Percentiles rank a stretch among this genome's conserved stretches.
phyloP scores from a whole-genome alignment of 2,113 vertebrate genomes.

The Etheostoma spectabile region DNA sequence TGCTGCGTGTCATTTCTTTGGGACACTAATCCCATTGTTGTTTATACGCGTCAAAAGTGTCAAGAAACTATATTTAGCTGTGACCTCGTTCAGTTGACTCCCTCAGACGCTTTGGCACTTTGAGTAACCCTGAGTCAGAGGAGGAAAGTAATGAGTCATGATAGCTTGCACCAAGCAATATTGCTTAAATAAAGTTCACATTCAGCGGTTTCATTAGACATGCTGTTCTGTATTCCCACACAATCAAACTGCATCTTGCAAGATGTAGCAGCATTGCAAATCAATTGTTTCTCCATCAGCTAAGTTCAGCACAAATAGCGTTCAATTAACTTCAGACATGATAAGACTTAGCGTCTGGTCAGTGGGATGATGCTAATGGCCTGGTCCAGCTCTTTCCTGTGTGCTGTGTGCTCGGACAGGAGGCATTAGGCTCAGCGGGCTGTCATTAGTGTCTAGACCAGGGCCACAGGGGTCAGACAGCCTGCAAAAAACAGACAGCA shows the following conservation, averaged over 20 bases:
- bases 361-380: conserved; percentile 73
- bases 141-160: not conserved
- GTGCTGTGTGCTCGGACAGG: conserved; percentile 46
- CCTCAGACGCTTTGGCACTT: conserved; percentile 31
- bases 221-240: not conserved
- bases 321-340: conserved; percentile 73
- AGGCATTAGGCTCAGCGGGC: conserved; percentile 69
- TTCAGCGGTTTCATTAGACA: conserved; percentile 7
- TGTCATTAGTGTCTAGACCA: conserved; percentile 79
- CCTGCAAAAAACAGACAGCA: conserved; percentile 53
- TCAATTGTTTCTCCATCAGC: conserved; percentile 63
- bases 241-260: conserved; percentile 19
- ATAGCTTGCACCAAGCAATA: conserved; percentile 1
- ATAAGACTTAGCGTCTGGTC: conserved; percentile 69
- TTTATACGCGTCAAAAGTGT: conserved; percentile 71
- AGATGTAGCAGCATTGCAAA: conserved; percentile 23
- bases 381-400: conserved; percentile 63
- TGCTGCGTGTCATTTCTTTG: conserved; percentile 50
- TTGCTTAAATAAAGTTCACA: conserved; percentile 21
- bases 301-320: conserved; percentile 63
- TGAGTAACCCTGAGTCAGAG: conserved; percentile 37
- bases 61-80: conserved; percentile 73
- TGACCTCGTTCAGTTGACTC: conserved; percentile 48
- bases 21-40: conserved; percentile 72
- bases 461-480: conserved; percentile 73